Base-by-base conservation (phyloP, 2,888 invertebrate species). In the Lapara coniferarum region DNA sequence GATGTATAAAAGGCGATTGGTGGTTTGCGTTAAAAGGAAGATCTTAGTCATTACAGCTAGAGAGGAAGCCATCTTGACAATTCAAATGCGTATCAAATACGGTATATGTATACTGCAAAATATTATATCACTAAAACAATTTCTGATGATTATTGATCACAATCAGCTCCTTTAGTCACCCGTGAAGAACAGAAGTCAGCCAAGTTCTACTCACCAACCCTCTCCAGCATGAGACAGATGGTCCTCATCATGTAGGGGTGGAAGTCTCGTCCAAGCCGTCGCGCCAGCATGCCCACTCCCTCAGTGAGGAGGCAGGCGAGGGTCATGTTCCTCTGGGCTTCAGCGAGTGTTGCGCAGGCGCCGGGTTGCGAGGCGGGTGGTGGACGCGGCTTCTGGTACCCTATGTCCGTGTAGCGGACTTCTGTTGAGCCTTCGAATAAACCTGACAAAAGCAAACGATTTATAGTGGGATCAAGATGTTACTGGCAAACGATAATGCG, bases 241-340 rank as follows among this genome's bases (percentile, higher is more conserved):
- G 95, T 95, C 79, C 95, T 95, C 70, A 97, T 85, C 72, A 97
- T 83, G 81, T 95, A 96, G 1, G 91, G 90, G 73, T 95, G 93
- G 83, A 95, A 97, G 0, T 91, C 78, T 0, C 85, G 78, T 68
- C 89, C 86, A 37, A 97, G 86, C 14, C 90, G 86, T 7, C 78
- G 71, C 0, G 97, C 96, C 73, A 96, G 92, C 77, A 94, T 86
- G 0, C 96, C 97, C 19, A 97, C 85, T 1, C 97, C 96, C 84
- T 97, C 97, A 0, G 96, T 89, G 72, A 97, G 89, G 8, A 97
- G 83, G 79, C 97, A 97, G 58, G 95, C 92, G 76, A 95, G 95
- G 52, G 95, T 81, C 70, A 97, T 92, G 88, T 97, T 96, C 67
- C 92, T 92, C 79, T 95, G 95, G 2, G 95, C 95, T 70, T 90